Evolutionary conservation across 2,797 vertebrate species (phyloP).

Genomic region (Propithecus perrieri): DNA sequence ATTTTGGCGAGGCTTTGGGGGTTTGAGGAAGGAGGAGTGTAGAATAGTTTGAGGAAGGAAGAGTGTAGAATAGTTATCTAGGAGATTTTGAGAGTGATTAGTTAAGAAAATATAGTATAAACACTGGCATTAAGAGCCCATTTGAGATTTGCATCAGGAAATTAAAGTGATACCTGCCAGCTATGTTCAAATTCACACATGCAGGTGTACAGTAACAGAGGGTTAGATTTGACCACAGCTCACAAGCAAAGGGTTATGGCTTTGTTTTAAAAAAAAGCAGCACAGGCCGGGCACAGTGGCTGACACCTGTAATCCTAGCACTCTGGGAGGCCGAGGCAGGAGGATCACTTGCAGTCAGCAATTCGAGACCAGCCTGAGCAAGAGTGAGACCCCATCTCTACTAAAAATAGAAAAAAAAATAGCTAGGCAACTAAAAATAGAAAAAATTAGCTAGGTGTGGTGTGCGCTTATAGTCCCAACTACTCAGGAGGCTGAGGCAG

Average conservation of each 20-base stretch:
- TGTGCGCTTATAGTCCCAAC: no score
- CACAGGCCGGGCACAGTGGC: no score
- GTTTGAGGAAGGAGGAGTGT: neutral
- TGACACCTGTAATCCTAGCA: no score
- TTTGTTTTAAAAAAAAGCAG: neutral
- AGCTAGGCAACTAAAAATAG: no score
- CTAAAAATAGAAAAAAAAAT: no score
- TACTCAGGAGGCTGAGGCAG: no score
- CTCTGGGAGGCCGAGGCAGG: no score
- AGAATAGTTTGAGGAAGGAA: neutral
- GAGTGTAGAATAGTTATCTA: neutral
- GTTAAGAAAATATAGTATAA: neutral
- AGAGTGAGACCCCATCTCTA: no score
- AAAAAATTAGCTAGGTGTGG: no score
- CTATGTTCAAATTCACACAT: neutral
- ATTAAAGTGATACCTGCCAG: slow-evolving; percentile 9
- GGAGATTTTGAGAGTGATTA: neutral
- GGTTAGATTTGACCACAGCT: neutral
- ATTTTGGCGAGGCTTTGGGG: neutral
- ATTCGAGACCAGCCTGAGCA: no score
- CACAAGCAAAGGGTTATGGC: neutral
- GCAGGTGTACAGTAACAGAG: neutral
- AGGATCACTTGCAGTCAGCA: no score
- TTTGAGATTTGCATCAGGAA: slow-evolving; percentile 3
- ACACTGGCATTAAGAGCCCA: neutral